Conservation (phyloP, 2,113 vertebrate species). For the Paramormyrops kingsleyae region DNA sequence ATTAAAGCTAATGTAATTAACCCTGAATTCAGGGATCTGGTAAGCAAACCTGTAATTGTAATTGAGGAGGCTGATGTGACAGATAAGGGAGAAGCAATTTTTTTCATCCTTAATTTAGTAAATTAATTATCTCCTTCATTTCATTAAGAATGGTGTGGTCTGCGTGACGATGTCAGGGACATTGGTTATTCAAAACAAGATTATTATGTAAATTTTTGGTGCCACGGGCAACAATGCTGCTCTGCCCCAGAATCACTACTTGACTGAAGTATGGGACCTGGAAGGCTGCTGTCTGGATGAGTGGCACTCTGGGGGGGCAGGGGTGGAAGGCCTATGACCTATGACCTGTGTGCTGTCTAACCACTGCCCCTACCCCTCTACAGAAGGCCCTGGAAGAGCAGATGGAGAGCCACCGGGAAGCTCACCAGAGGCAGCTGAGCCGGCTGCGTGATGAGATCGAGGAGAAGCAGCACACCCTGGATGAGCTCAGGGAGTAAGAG, state of each 20-base stretch:
- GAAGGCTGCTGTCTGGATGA: not conserved
- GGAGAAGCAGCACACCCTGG: constrained; percentile 85
- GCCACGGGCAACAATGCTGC: not conserved
- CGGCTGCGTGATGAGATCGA: constrained; percentile 82
- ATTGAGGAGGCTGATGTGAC: not conserved
- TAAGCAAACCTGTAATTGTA: not conserved
- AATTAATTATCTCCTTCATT: not conserved
- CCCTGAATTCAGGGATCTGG: not conserved
- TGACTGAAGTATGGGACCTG: too few species aligned
- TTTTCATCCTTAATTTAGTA: not conserved
- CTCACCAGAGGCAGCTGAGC: constrained; percentile 82
- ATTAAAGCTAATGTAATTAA: not conserved
- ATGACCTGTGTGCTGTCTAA: not conserved
- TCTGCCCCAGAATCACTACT: not conserved
- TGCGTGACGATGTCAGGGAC: not conserved
- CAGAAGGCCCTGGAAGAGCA: constrained; percentile 82
- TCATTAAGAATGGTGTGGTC: not conserved
- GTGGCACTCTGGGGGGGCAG: not conserved
- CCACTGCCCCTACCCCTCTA: not conserved
- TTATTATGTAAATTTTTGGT: not conserved
- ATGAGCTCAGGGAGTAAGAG: constrained; percentile 81
- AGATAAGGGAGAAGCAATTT: not conserved
- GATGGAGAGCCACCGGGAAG: constrained; percentile 83
- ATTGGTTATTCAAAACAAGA: not conserved
- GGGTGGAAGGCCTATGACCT: not conserved